Percentiles rank a stretch among this genome's conserved stretches.
These are phyloP conservation scores for Lamellibrachia luymesi DNA, from an alignment of 1,140 invertebrate genomes.

Conservation along the genomic window DNA sequence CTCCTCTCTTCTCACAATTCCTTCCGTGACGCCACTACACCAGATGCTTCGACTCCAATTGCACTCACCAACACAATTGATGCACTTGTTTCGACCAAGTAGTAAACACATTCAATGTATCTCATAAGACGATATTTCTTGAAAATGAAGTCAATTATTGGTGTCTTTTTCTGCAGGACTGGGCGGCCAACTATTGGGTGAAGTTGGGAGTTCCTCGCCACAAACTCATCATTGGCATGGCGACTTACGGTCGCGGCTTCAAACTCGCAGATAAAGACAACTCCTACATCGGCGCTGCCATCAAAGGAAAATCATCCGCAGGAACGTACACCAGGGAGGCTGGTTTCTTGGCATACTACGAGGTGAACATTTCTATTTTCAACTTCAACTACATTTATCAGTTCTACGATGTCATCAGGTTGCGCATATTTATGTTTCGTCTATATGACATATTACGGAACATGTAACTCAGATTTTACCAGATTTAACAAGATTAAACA, in stretches of 20 bases:
- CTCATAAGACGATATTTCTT: no score
- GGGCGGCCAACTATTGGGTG: slow-evolving; percentile 65
- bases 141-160: background rate
- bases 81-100: no score
- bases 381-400: background rate
- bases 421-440: no score
- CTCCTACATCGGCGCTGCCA: slow-evolving; percentile 81
- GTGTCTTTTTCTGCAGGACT: slow-evolving; percentile 36
- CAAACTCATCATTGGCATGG: slow-evolving; percentile 82
- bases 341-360: slow-evolving; percentile 89
- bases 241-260: slow-evolving; percentile 87
- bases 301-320: slow-evolving; percentile 69
- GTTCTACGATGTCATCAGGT: background rate
- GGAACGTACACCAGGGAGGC: slow-evolving; percentile 84
- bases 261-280: slow-evolving; percentile 70
- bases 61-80: no score
- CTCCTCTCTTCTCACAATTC: no score
- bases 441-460: no score
- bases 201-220: slow-evolving; percentile 72
- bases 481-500: no score
- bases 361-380: slow-evolving; percentile 59
- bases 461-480: no score
- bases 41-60: no score
- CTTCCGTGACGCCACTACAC: no score
- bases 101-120: no score